These are phyloP conservation scores for Alcis repandata DNA, from an alignment of 2,888 invertebrate species.

Conservation along the genomic window DNA sequence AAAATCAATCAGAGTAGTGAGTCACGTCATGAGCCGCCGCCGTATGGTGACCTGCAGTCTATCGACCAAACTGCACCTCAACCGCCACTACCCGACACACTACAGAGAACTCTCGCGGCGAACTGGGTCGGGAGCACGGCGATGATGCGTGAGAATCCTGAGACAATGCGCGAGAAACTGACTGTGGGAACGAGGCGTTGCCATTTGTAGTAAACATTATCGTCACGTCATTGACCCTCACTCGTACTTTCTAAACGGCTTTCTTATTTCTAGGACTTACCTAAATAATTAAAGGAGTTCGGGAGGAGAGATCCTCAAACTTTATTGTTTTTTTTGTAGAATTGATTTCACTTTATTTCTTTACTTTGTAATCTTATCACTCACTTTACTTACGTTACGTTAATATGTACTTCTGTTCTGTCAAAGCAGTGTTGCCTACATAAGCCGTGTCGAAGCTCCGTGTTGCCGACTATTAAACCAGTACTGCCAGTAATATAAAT, in stretches of 20 bases:
- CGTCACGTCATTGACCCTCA: slow-evolving; percentile 81
- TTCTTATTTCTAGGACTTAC: slow-evolving; percentile 61
- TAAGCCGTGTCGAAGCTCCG: no score
- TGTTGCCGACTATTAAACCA: not conserved
- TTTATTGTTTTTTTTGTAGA: slow-evolving; percentile 52
- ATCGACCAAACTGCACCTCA: slow-evolving; percentile 60
- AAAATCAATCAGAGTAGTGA: slow-evolving; percentile 66
- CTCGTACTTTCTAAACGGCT: slow-evolving; percentile 56
- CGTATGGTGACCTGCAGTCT: slow-evolving; percentile 46
- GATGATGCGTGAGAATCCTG: slow-evolving; percentile 76
- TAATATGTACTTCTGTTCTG: no score
- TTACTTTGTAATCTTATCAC: not conserved
- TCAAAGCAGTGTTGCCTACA: no score
- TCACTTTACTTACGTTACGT: no score
- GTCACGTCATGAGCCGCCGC: slow-evolving; percentile 56
- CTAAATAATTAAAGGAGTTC: slow-evolving; percentile 49
- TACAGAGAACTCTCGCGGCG: slow-evolving; percentile 30
- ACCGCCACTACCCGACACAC: slow-evolving; percentile 33
- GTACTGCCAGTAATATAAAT: not conserved
- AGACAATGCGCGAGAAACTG: slow-evolving; percentile 84
- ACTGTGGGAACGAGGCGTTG: slow-evolving; percentile 87
- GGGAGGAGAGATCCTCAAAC: slow-evolving; percentile 49
- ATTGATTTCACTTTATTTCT: slow-evolving; percentile 65
- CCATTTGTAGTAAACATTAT: slow-evolving; percentile 83
- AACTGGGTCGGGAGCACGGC: slow-evolving; percentile 67